Conservation (phyloP, 92 coral and sea anemone species). For the Palythoa grandis region DNA sequence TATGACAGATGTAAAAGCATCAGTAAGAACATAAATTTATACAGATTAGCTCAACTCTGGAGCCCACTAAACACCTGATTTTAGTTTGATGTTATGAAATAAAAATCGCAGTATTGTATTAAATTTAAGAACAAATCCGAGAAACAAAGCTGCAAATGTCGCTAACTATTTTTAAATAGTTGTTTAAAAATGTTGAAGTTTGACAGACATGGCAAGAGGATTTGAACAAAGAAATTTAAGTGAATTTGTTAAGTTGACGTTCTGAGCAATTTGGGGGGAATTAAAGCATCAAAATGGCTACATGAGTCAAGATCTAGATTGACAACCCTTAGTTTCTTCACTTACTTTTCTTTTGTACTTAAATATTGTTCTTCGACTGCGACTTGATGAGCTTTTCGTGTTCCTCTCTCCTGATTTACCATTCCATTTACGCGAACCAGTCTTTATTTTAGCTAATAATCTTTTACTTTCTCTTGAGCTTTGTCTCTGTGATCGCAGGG, state of each 20-base stretch:
- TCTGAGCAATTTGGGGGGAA: no score
- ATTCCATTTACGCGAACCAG: constrained; percentile 91
- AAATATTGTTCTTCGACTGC: constrained; percentile 77
- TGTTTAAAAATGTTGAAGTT: no score
- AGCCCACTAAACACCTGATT: not conserved
- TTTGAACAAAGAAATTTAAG: no score
- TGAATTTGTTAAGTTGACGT: no score
- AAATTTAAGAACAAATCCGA: not conserved
- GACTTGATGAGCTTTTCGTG: constrained; percentile 64
- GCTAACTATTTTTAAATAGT: no score
- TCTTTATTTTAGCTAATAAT: constrained; percentile 81
- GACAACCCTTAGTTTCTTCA: not conserved
- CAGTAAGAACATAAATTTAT: not conserved
- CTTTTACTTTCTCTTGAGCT: constrained; percentile 91
- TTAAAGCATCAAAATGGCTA: no score
- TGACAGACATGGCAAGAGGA: no score
- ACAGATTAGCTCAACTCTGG: not conserved
- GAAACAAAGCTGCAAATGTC: no score
- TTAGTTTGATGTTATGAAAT: no score
- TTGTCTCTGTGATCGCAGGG: constrained; percentile 88
- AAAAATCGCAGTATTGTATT: no score
- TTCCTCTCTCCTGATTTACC: constrained; percentile 91
- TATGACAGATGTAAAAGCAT: not conserved
- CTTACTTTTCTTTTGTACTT: constrained; percentile 87
- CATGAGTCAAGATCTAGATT: no score